Evolutionary conservation across 2,797 vertebrate species (phyloP), one percentile per base, ranked within the genome.

Genomic region (Channa striata): DNA sequence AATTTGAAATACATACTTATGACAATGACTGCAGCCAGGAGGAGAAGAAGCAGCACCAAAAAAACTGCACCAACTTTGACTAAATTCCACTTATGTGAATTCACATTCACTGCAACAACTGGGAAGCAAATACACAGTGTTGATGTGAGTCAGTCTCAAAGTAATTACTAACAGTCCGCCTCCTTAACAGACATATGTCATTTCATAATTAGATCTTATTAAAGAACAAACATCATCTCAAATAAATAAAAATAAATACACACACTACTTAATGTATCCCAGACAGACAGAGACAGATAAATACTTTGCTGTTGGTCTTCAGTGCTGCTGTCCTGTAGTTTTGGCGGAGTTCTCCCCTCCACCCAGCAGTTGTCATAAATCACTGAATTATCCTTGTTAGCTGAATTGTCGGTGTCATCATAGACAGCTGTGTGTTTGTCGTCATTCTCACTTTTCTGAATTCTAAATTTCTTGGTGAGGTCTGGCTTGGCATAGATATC

Each of bases 21-120:
- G 53, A 70, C 9, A 50, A 49, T 19, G 56, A 68, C 17, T 5
- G 5, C 40, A 33, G n/a, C 36, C 50, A 77, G 46, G 30, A 83
- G 67, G 48, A 74, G n/a, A 46, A 83, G 33, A 72, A 74, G 49
- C 48, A 72, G 53, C 20, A 44, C 36, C 40, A 77, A 36, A 53
- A 49, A 39, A 17, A 42, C 16, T 11, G 17, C 34, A 63, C 30
- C 62, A 10, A 14, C n/a, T 48, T 14, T 6, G 5, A 19, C 5
- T 37, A 5, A 10, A 20, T 33, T 59, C 21, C n/a, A n/a, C n/a
- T n/a, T n/a, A n/a, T n/a, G n/a, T n/a, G n/a, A n/a, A n/a, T n/a
- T n/a, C n/a, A n/a, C n/a, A n/a, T n/a, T n/a, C n/a, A n/a, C n/a
- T n/a, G n/a, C n/a, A n/a, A n/a, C n/a, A n/a, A n/a, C n/a, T n/a